Base-by-base conservation (phyloP, 2,113 vertebrate genomes). In the Polypterus bichir region DNA sequence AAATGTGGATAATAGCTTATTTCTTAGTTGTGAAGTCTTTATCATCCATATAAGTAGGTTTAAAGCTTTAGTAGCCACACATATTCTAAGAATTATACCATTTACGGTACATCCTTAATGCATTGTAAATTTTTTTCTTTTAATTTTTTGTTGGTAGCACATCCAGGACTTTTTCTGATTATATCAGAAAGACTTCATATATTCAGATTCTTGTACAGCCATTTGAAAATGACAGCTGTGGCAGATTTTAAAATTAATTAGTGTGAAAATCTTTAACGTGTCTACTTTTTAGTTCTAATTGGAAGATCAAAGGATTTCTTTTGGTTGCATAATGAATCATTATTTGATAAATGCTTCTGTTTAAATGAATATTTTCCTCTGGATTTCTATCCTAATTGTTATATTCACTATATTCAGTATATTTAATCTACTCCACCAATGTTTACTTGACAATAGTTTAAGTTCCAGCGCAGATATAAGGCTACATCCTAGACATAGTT, bases 271-370 rank as follows among this genome's bases (percentile, higher is more conserved):
- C 68, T 68, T 27, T 63, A 63, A 71, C 69, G 70, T 65, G 62
- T 64, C 66, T 62, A 71, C 66, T 70, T 74, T 71, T 68, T 69
- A 71, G 64, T 74, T 71, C 70, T 71, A 44, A 53, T 64, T 68
- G 70, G 62, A 65, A 69, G 70, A 71, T 74, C 68, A 71, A 71
- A 74, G 59, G 66, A 65, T 64, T 56, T 59, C 67, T 66, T 56
- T 65, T 56, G 9, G 6, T 10, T 65, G 58, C 67, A 68, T 71
- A 71, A 64, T 64, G 68, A 67, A 59, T 71, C 62, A 73, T 73
- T 63, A 70, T 71, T 74, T 69, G 66, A 70, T 27, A 27, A 27
- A 27, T 27, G 27, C 27, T 27, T 27, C 27, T 27, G 27, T 27
- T 27, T 27, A 27, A 27, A 27, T 27, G 27, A 27, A 27, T 27